Percentiles rank a stretch among this genome's conserved stretches.
phyloP scores from a whole-genome alignment of 2,888 invertebrate genomes.

The Seira sanloemensis region DNA sequence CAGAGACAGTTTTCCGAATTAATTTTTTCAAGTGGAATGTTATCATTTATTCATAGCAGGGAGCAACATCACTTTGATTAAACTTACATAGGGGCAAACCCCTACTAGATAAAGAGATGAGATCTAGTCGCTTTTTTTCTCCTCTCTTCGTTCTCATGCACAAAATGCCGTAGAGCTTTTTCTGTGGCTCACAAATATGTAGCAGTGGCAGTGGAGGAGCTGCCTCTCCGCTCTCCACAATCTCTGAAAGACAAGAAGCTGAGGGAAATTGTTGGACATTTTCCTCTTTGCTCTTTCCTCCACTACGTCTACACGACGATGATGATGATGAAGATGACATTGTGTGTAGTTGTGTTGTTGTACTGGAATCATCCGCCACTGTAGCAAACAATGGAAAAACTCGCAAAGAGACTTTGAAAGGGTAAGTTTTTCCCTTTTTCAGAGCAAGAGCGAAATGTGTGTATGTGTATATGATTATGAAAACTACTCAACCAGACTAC shows the following conservation, averaged over 20 bases:
- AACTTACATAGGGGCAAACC: conserved; percentile 73
- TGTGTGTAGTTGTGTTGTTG: background rate
- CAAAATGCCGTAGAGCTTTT: too few species aligned
- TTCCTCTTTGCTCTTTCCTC: conserved; percentile 5
- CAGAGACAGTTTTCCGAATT: conserved; percentile 74
- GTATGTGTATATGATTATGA: conserved; percentile 25
- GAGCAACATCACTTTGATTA: conserved; percentile 74
- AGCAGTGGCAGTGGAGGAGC: too few species aligned
- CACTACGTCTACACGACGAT: background rate
- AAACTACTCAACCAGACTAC: conserved; percentile 62
- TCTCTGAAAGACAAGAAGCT: conserved; percentile 18
- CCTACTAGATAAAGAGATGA: conserved; percentile 58
- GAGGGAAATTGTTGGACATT: conserved; percentile 12
- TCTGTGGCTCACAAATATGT: too few species aligned
- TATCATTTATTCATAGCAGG: conserved; percentile 74
- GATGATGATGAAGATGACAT: conserved; percentile 9
- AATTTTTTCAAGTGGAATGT: conserved; percentile 74
- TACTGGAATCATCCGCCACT: too few species aligned
- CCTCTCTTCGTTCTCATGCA: too few species aligned
- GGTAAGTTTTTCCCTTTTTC: background rate
- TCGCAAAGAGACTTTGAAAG: background rate
- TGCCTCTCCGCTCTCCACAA: too few species aligned
- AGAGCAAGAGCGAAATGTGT: conserved; percentile 6
- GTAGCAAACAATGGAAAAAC: too few species aligned
- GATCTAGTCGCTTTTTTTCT: conserved; percentile 18